A percentile compares a stretch with the other conserved stretches of the same genome.
phyloP scores from a whole-genome alignment of 2,888 invertebrate genomes.

The Melanostoma mellinum region DNA sequence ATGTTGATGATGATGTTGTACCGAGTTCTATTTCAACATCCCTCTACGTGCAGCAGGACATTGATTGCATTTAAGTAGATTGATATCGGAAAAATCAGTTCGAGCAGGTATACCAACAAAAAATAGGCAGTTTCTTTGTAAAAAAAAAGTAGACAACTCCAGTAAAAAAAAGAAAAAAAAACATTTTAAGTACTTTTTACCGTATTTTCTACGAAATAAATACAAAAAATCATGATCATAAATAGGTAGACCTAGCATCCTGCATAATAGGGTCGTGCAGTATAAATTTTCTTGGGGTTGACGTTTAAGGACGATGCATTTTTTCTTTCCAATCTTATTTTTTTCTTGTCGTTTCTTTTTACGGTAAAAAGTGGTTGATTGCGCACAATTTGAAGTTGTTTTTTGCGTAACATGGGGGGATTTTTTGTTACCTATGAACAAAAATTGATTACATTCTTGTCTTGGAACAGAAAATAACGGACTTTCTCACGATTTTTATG shows the following conservation, averaged over 20 bases:
- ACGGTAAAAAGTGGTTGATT: slow-evolving; percentile 71
- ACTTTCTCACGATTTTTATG: slow-evolving; percentile 68
- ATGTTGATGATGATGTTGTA: slow-evolving; percentile 53
- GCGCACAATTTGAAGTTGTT: slow-evolving; percentile 54
- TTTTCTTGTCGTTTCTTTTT: slow-evolving; percentile 42
- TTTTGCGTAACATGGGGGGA: slow-evolving; percentile 50
- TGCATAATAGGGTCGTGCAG: slow-evolving; percentile 57
- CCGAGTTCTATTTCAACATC: slow-evolving; percentile 38
- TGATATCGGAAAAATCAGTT: slow-evolving; percentile 71
- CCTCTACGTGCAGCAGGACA: slow-evolving; percentile 52
- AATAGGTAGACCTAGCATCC: slow-evolving; percentile 17
- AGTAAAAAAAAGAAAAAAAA: slow-evolving; percentile 42
- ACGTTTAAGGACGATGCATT: slow-evolving; percentile 51
- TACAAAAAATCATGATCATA: slow-evolving; percentile 30
- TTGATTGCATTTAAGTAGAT: slow-evolving; percentile 72
- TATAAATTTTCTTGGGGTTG: slow-evolving; percentile 58
- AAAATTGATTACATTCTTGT: slow-evolving; percentile 35
- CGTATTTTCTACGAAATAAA: slow-evolving; percentile 64
- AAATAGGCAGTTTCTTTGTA: slow-evolving; percentile 22
- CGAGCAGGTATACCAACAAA: slow-evolving; percentile 46
- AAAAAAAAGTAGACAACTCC: neutral
- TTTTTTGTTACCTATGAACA: slow-evolving; percentile 11
- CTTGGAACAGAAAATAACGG: slow-evolving; percentile 55
- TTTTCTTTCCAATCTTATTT: slow-evolving; percentile 26
- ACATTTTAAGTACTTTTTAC: slow-evolving; percentile 68